phyloP scores from a whole-genome alignment of 1,140 invertebrate species.

The Drosophila subpulchrella region DNA sequence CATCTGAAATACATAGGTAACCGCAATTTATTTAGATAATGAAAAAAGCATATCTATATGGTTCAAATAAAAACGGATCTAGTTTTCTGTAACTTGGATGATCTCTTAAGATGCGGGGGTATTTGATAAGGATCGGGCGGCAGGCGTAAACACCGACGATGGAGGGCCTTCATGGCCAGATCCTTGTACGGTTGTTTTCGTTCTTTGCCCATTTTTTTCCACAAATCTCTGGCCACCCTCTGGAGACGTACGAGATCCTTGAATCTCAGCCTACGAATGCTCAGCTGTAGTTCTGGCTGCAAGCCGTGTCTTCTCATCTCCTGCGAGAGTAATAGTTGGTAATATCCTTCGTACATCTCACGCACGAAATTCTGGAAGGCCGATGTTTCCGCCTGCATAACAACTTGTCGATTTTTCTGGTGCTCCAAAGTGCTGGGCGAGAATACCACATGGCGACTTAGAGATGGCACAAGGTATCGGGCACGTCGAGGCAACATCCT shows the following conservation, averaged over 20 bases:
- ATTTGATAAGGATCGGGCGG: conserved; percentile 21
- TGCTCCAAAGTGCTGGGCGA: conserved; percentile 31
- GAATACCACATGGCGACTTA: conserved; percentile 21
- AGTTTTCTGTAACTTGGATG: background rate
- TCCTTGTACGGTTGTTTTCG: conserved; percentile 14
- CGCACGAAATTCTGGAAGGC: conserved; percentile 31
- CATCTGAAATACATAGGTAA: background rate
- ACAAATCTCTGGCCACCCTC: conserved; percentile 21
- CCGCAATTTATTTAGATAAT: background rate
- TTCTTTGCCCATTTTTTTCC: conserved; percentile 3
- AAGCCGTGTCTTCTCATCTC: background rate
- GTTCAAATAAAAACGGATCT: background rate
- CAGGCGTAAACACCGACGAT: background rate
- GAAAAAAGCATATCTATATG: background rate
- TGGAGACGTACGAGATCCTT: conserved; percentile 9
- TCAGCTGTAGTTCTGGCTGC: background rate
- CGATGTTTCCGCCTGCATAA: conserved; percentile 10
- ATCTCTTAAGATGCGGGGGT: background rate
- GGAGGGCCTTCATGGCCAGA: conserved; percentile 10
- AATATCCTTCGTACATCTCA: conserved; percentile 22
- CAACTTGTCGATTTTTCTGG: background rate
- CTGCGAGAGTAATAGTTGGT: conserved; percentile 13
- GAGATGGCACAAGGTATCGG: background rate
- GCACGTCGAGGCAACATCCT: background rate
- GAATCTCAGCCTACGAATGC: conserved; percentile 1